Conservation (phyloP, 2,888 invertebrate species). For the Corythucha ciliata region DNA sequence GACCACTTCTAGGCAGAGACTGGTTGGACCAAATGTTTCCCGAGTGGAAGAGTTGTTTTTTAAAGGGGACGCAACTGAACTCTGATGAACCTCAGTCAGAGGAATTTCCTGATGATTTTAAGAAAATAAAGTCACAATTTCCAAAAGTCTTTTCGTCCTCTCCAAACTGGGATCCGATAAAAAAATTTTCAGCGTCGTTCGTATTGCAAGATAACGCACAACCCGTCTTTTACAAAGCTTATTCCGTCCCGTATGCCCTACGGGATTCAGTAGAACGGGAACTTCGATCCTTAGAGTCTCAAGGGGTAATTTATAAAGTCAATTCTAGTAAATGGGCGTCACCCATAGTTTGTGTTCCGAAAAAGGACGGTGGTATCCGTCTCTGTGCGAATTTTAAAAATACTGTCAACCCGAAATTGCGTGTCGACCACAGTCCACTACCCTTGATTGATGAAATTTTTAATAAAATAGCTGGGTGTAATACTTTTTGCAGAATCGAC, state of each 20-base stretch:
- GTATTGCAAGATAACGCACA: constrained; percentile 21
- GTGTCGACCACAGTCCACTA: constrained; percentile 21
- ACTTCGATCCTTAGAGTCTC: constrained; percentile 14
- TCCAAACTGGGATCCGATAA: too few relatives aligned
- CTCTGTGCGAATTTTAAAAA: constrained; percentile 2
- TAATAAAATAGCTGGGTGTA: constrained; percentile 7
- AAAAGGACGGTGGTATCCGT: constrained; percentile 16
- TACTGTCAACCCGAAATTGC: constrained; percentile 15
- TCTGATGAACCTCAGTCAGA: too few relatives aligned
- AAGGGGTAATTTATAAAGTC: constrained; percentile 21
- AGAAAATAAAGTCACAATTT: too few relatives aligned
- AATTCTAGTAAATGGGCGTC: constrained; percentile 22
- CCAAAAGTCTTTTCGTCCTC: too few relatives aligned
- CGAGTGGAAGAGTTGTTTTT: too few relatives aligned
- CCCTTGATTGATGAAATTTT: constrained; percentile 20
- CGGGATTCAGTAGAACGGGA: constrained; percentile 16
- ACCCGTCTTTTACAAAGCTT: constrained; percentile 25
- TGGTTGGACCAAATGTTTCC: too few relatives aligned
- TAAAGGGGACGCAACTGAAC: too few relatives aligned
- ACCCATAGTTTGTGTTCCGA: constrained; percentile 1
- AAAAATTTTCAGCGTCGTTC: constrained; percentile 14
- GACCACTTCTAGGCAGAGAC: too few relatives aligned
- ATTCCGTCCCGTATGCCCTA: constrained; percentile 20
- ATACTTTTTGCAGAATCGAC: constrained; percentile 9
- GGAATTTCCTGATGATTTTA: too few relatives aligned